Conservation (phyloP, 2,113 vertebrate genomes). For the Nyctereutes procyonoides region DNA sequence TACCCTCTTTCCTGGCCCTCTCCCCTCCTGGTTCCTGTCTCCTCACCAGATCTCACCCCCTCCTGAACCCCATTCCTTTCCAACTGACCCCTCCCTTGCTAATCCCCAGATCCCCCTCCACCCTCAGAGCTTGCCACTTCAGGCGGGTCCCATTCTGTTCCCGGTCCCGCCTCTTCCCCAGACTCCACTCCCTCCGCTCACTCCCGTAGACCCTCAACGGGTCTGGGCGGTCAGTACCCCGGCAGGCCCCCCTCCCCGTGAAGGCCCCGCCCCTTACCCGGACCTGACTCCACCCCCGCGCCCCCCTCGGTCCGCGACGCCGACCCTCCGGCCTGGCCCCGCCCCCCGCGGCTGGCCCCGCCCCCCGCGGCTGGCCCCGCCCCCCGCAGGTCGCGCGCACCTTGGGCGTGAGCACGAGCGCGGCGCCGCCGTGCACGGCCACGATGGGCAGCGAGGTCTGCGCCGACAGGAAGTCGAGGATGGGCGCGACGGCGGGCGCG, state of each 20-base stretch:
- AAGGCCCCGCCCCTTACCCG: background rate
- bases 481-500: slow-evolving; percentile 92
- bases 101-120: background rate
- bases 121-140: background rate
- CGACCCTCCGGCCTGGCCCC: background rate
- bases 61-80: background rate
- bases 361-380: background rate
- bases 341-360: background rate
- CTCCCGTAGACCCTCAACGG: background rate
- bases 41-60: background rate
- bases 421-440: slow-evolving; percentile 95
- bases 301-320: rapidly evolving
- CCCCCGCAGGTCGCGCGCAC: slow-evolving; percentile 82
- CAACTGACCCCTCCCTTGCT: background rate
- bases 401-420: slow-evolving; percentile 96
- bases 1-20: background rate
- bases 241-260: too few species aligned
- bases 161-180: background rate
- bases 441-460: slow-evolving; percentile 97
- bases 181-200: background rate
- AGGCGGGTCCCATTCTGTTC: background rate
- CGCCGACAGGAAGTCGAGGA: slow-evolving; percentile 97
- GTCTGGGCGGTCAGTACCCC: too few species aligned
- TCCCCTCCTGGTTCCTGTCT: background rate
- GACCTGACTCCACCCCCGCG: background rate